These are phyloP conservation scores for Leptinotarsa peninsularis DNA, from an alignment of 2,888 invertebrate species.

Conservation along the genomic window DNA sequence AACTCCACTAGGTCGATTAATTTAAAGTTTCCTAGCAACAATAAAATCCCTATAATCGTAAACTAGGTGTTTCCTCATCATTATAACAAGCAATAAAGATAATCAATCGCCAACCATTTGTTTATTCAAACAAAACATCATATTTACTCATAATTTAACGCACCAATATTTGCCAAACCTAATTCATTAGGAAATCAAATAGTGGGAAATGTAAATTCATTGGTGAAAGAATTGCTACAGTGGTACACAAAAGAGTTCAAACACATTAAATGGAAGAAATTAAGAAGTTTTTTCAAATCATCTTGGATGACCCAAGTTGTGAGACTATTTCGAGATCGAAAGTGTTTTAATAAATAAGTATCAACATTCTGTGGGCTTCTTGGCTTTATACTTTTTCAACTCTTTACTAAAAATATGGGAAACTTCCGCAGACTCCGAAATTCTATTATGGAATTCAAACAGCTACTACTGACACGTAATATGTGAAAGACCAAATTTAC, in stretches of 20 bases:
- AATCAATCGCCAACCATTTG: slow-evolving; percentile 3
- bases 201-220: background rate
- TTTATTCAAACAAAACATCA: slow-evolving; percentile 1
- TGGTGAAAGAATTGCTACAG: background rate
- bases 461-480: too few species aligned
- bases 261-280: too few species aligned
- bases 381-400: too few species aligned
- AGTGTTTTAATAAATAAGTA: too few species aligned
- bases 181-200: slow-evolving; percentile 10
- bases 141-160: slow-evolving; percentile 4
- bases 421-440: too few species aligned
- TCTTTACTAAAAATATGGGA: too few species aligned
- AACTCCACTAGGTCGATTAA: background rate
- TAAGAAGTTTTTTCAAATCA: too few species aligned
- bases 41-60: background rate
- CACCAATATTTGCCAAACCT: slow-evolving; percentile 14
- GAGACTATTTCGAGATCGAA: too few species aligned
- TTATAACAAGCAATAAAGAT: slow-evolving; percentile 16
- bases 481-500: too few species aligned
- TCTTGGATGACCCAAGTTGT: too few species aligned
- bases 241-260: background rate
- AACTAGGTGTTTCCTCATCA: slow-evolving; percentile 3
- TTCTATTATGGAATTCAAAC: too few species aligned
- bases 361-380: too few species aligned
- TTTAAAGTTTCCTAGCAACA: background rate